Evolutionary conservation across 1,140 invertebrate genomes (phyloP).

Genomic region (Panulirus ornatus): DNA sequence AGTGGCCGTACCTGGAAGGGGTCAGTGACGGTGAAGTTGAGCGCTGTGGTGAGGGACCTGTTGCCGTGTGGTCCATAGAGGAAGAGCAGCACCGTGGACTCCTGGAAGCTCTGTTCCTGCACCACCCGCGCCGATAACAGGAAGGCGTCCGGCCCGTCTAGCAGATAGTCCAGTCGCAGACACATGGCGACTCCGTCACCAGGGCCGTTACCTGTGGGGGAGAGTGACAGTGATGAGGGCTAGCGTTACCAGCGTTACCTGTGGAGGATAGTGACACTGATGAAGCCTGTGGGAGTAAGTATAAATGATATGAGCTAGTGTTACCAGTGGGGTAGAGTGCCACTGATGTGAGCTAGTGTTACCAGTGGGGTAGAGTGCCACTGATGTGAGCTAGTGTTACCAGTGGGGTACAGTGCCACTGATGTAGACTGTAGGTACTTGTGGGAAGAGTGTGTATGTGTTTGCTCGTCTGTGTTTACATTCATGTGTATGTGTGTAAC

Average conservation of each 20-base stretch:
- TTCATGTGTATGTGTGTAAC: conserved; percentile 20
- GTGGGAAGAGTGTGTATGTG: conserved; percentile 1
- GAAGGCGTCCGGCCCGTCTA: conserved; percentile 61
- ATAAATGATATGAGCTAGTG: too few species aligned
- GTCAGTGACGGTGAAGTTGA: conserved; percentile 55
- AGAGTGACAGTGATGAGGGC: too few species aligned
- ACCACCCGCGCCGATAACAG: conserved; percentile 37
- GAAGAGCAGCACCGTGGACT: not conserved
- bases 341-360: too few species aligned
- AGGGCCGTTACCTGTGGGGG: too few species aligned
- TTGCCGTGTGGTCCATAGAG: conserved; percentile 60
- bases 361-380: too few species aligned
- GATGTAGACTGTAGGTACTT: not conserved
- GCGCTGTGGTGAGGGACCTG: conserved; percentile 42
- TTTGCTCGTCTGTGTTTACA: conserved; percentile 20
- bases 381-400: too few species aligned
- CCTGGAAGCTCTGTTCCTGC: not conserved
- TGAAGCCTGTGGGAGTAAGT: too few species aligned
- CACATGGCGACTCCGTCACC: conserved; percentile 1
- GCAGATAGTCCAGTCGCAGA: conserved; percentile 44
- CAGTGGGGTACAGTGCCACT: too few species aligned
- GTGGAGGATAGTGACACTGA: too few species aligned
- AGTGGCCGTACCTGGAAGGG: conserved; percentile 18
- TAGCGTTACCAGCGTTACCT: too few species aligned
- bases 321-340: too few species aligned